A percentile compares a stretch with the other conserved stretches of the same genome.
These are phyloP conservation scores for Ophioderma brevispina DNA, from an alignment of 35 echinoderm and acorn worm genomes.

Conservation along the genomic window DNA sequence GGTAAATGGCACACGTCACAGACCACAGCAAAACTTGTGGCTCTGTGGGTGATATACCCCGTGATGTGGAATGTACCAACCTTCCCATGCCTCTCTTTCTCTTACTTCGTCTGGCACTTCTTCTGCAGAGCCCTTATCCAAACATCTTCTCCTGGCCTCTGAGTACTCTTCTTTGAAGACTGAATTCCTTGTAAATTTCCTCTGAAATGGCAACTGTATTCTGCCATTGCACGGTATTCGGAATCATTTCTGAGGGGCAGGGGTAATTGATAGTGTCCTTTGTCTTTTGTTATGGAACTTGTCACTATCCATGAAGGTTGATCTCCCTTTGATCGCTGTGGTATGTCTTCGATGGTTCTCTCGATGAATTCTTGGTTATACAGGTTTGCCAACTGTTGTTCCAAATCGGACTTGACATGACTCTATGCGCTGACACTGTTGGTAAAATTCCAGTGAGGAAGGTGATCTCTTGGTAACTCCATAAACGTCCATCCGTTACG, in stretches of 20 bases:
- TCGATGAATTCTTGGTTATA: neutral
- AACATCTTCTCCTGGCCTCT: conserved; percentile 9
- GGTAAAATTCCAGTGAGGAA: no score
- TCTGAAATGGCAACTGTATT: conserved; percentile 32
- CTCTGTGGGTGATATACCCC: conserved; percentile 49
- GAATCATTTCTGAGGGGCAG: conserved; percentile 73
- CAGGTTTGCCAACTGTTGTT: neutral
- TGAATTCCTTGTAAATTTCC: conserved; percentile 27
- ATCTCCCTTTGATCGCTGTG: conserved; percentile 39
- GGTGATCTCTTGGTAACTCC: neutral
- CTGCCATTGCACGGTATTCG: conserved; percentile 56
- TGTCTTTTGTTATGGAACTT: conserved; percentile 36
- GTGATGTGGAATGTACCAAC: conserved; percentile 75
- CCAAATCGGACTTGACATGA: neutral
- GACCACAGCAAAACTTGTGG: conserved; percentile 50
- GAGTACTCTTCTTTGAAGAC: conserved; percentile 38
- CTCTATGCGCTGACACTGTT: neutral
- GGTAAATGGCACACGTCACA: conserved; percentile 63
- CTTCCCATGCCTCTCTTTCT: conserved; percentile 20
- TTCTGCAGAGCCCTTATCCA: conserved; percentile 48
- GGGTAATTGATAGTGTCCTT: conserved; percentile 61
- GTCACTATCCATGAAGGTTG: conserved; percentile 47
- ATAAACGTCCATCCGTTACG: neutral
- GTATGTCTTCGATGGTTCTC: neutral
- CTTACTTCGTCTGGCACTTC: conserved; percentile 12